phyloP scores from a whole-genome alignment of 2,888 invertebrate species.

The Vanessa cardui region DNA sequence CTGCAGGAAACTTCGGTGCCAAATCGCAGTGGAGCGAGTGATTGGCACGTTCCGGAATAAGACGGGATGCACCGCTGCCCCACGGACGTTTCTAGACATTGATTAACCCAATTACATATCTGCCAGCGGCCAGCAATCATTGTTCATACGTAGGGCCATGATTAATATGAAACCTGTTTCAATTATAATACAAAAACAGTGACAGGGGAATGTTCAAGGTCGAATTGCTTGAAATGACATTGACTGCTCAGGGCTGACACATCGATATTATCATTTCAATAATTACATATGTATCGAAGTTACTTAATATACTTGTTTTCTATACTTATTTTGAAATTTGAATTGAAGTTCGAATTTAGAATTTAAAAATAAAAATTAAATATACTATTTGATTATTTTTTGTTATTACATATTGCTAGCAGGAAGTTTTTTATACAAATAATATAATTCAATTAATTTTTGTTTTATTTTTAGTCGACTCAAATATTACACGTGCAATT shows the following conservation, averaged over 20 bases:
- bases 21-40: constrained; percentile 28
- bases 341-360: no score
- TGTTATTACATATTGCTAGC: no score
- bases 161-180: constrained; percentile 20
- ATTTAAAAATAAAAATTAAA: no score
- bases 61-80: constrained; percentile 24
- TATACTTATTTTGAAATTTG: no score
- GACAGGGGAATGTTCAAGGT: constrained; percentile 6
- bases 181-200: neutral
- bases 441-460: no score
- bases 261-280: neutral
- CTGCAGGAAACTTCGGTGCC: constrained; percentile 20
- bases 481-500: neutral
- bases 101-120: constrained; percentile 34
- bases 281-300: no score
- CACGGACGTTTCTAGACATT: constrained; percentile 26
- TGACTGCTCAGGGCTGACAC: neutral
- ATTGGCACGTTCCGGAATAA: constrained; percentile 26
- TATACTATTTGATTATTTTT: no score
- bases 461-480: no score
- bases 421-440: no score
- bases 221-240: neutral
- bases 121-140: constrained; percentile 26
- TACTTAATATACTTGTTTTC: no score
- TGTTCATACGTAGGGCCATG: constrained; percentile 16